phyloP scores from a whole-genome alignment of 2,888 invertebrate species.

The Eulithis prunata region DNA sequence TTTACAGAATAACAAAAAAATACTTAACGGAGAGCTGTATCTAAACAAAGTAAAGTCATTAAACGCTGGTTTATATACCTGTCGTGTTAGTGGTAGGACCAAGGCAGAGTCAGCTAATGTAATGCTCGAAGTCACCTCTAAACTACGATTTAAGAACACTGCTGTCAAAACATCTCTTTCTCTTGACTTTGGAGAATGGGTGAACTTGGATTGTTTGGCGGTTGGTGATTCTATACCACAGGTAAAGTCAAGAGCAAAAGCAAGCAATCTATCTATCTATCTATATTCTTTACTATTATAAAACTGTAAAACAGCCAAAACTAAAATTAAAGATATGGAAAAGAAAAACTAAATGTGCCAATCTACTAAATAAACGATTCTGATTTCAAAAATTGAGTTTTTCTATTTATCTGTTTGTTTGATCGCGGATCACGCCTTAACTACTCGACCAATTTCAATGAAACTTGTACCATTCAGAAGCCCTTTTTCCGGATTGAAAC shows the following conservation, averaged over 20 bases:
- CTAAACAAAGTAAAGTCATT: background rate
- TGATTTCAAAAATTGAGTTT: no score
- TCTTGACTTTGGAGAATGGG: slow-evolving; percentile 9
- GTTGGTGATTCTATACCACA: background rate
- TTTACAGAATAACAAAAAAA: slow-evolving; percentile 17
- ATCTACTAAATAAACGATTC: no score
- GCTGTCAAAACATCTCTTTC: slow-evolving; percentile 5
- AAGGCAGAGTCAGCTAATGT: slow-evolving; percentile 18
- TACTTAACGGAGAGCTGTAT: slow-evolving; percentile 8
- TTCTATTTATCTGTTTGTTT: no score
- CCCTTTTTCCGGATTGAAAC: no score
- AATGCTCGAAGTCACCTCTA: background rate
- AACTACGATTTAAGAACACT: background rate
- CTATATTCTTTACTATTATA: no score
- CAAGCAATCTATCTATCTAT: no score
- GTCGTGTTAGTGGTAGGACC: slow-evolving; percentile 8
- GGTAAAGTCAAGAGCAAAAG: background rate
- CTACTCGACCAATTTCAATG: no score
- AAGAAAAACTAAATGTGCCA: no score
- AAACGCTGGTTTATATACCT: slow-evolving; percentile 22
- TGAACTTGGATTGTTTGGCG: background rate
- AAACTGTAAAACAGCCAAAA: no score
- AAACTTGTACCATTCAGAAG: no score
- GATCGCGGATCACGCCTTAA: no score
- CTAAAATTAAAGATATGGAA: no score